phyloP scores from a whole-genome alignment of 1,140 invertebrate species.

The Chelonus insularis region DNA sequence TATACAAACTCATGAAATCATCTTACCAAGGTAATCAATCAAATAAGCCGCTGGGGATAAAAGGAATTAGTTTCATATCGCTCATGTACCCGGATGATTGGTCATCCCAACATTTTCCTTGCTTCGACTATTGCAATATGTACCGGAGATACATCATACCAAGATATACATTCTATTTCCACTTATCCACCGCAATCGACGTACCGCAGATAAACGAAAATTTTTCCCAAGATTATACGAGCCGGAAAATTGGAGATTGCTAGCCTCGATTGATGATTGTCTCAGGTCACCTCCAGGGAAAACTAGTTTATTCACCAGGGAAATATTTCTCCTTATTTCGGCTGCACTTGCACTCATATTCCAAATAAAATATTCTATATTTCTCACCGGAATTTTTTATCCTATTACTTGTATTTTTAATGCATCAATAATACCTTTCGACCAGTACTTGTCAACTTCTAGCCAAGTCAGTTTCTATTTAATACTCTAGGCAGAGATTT shows the following conservation, averaged over 20 bases:
- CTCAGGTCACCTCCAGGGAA: conserved; percentile 15
- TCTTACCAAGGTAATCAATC: conserved; percentile 15
- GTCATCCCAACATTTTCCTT: conserved; percentile 16
- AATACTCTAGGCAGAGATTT: too few relatives aligned
- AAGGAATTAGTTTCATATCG: conserved; percentile 25
- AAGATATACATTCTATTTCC: conserved; percentile 2
- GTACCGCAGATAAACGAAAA: conserved; percentile 19
- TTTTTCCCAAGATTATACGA: conserved; percentile 26
- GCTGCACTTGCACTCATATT: too few relatives aligned
- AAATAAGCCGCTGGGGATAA: conserved; percentile 22
- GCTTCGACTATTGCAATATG: neutral
- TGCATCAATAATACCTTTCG: too few relatives aligned
- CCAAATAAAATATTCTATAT: too few relatives aligned
- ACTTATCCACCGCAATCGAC: neutral
- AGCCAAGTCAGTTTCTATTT: too few relatives aligned
- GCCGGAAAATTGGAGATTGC: conserved; percentile 25
- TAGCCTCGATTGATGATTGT: conserved; percentile 23
- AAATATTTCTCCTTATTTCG: neutral
- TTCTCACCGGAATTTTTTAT: too few relatives aligned
- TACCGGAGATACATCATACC: neutral
- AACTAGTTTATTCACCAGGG: neutral
- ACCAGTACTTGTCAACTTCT: too few relatives aligned
- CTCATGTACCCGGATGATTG: conserved; percentile 19
- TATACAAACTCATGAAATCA: too few relatives aligned
- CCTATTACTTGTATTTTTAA: too few relatives aligned